Evolutionary conservation across 2,888 invertebrate genomes (phyloP).

Genomic region (Cyclophora punctaria): DNA sequence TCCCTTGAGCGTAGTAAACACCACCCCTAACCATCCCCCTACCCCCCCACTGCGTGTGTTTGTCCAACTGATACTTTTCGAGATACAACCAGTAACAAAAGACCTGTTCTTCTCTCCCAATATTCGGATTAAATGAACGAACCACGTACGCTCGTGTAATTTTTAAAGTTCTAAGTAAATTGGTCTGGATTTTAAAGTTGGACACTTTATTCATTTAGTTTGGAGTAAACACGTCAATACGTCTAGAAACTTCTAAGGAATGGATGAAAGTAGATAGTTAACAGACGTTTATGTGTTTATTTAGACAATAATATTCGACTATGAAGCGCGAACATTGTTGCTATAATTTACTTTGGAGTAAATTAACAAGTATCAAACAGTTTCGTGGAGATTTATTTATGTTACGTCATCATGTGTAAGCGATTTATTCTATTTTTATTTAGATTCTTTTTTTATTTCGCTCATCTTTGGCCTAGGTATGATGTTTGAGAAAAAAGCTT

Average conservation of each 20-base stretch:
- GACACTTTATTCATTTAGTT: conserved; percentile 44
- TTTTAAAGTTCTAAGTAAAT: conserved; percentile 32
- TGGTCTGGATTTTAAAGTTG: conserved; percentile 42
- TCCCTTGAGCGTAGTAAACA: conserved; percentile 70
- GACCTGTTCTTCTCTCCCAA: conserved; percentile 30
- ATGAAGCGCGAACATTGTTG: conserved; percentile 6
- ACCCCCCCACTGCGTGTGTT: conserved; percentile 42
- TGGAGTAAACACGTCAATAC: conserved; percentile 49
- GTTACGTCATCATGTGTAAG: too few species aligned
- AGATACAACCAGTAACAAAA: conserved; percentile 44
- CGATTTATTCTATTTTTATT: too few species aligned
- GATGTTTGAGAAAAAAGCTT: too few species aligned
- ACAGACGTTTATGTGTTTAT: conserved; percentile 9
- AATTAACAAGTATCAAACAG: conserved; percentile 10
- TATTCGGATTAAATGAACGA: conserved; percentile 16
- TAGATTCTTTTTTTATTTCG: too few species aligned
- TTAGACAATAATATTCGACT: conserved; percentile 3
- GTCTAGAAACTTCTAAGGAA: conserved; percentile 63
- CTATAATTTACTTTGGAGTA: conserved; percentile 7
- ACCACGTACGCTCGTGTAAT: conserved; percentile 23
- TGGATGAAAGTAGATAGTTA: conserved; percentile 28
- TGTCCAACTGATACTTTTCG: conserved; percentile 64
- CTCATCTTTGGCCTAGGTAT: too few species aligned
- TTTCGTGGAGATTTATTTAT: conserved; percentile 1
- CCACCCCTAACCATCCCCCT: conserved; percentile 35